Evolutionary conservation across 2,888 invertebrate genomes (phyloP), one percentile per base, ranked within the genome.

Genomic region (Fragum whitleyi): DNA sequence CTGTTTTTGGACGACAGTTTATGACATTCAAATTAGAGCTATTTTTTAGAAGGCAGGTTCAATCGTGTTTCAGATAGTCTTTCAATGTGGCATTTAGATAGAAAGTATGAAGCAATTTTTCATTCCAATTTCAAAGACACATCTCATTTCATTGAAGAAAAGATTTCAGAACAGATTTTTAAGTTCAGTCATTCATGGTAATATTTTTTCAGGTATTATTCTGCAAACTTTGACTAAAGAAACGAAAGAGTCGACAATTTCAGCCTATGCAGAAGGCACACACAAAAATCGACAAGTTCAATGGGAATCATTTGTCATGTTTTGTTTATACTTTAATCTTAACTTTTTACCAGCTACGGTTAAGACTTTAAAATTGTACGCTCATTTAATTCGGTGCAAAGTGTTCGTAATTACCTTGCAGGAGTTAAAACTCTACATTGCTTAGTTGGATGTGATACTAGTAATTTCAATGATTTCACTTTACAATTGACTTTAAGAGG

Each of bases 81-180:
- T 23, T 57, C 57, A 19, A 57, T 9, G 14, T 57, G 57, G 57
- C 57, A 57, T 57, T 57, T 57, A n/a, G 26, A 57, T n/a, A n/a
- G n/a, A n/a, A n/a, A n/a, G n/a, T n/a, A n/a, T n/a, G n/a, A n/a
- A n/a, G n/a, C n/a, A n/a, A 2, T 5, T 26, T 57, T 57, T 57
- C n/a, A 21, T 23, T 11, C 21, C 5, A 57, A 23, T 26, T 57
- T 57, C n/a, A 11, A 57, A n/a, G 23, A 23, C 23, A 57, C 9
- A 14, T 57, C 23, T 3, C 11, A n/a, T 26, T 26, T 57, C 23
- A 23, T 57, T 14, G 9, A 21, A 23, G 21, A 26, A 26, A 23
- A 57, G 21, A n/a, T 57, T 14, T 11, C 21, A 23, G 57, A 57
- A 6, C 1, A 3, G 2, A 21, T 57, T 11, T 57, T 57, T 14